phyloP scores from a whole-genome alignment of 2,888 invertebrate genomes.

The Pandemis cinnamomeana region DNA sequence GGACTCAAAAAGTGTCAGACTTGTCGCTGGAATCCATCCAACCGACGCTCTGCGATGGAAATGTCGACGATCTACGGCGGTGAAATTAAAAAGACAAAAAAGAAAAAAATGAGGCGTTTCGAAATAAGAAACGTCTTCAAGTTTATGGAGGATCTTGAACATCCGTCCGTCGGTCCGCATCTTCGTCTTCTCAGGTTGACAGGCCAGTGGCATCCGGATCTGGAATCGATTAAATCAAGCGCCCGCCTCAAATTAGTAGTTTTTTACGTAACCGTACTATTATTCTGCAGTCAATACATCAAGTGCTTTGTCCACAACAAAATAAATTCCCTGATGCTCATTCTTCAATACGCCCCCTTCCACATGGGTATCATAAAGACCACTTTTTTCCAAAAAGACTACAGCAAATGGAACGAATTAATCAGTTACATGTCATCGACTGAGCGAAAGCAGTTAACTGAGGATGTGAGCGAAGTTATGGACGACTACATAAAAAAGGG shows the following conservation, averaged over 20 bases:
- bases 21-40: slow-evolving; percentile 20
- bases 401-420: slow-evolving; percentile 58
- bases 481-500: slow-evolving; percentile 56
- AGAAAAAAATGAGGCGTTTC: slow-evolving; percentile 7
- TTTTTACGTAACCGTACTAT: slow-evolving; percentile 54
- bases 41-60: slow-evolving; percentile 5
- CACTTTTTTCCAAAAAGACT: slow-evolving; percentile 60
- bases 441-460: slow-evolving; percentile 55
- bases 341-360: slow-evolving; percentile 67
- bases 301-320: slow-evolving; percentile 58
- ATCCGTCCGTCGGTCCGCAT: slow-evolving; percentile 66
- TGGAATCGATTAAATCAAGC: slow-evolving; percentile 39
- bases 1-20: slow-evolving; percentile 16
- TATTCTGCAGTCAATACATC: slow-evolving; percentile 64
- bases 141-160: slow-evolving; percentile 55
- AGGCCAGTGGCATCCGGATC: slow-evolving; percentile 63
- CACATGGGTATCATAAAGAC: slow-evolving; percentile 65
- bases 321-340: slow-evolving; percentile 53
- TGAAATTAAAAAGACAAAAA: background rate
- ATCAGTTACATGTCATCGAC: slow-evolving; percentile 59
- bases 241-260: slow-evolving; percentile 55
- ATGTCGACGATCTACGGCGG: background rate
- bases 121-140: slow-evolving; percentile 44
- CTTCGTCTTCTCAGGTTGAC: slow-evolving; percentile 54
- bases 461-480: slow-evolving; percentile 51